phyloP scores from a whole-genome alignment of 2,113 vertebrate genomes.

The Picathartes gymnocephalus region DNA sequence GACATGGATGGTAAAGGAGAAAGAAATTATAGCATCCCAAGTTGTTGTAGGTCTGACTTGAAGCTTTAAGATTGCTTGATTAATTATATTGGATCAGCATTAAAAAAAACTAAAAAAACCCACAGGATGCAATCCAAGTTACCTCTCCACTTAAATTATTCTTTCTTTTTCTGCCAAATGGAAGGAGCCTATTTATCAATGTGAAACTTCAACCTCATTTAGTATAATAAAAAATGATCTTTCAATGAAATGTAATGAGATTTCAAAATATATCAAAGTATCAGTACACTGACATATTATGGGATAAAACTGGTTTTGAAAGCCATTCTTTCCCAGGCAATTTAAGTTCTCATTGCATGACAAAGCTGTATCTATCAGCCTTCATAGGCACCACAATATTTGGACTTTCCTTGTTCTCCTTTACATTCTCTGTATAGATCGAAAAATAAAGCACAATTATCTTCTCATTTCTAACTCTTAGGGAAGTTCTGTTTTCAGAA shows the following conservation, averaged over 20 bases:
- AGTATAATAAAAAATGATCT: background rate
- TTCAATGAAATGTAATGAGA: background rate
- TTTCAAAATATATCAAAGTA: background rate
- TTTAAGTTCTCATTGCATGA: background rate
- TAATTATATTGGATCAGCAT: background rate
- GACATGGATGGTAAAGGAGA: background rate
- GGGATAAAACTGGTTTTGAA: background rate
- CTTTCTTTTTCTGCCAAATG: background rate
- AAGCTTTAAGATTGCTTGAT: background rate
- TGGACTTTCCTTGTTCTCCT: background rate
- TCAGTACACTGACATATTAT: background rate
- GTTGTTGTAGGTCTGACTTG: background rate
- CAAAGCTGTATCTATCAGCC: background rate
- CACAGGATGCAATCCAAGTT: background rate
- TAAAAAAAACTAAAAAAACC: background rate
- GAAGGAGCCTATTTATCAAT: slow-evolving; percentile 1
- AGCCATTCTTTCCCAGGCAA: background rate
- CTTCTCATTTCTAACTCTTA: background rate
- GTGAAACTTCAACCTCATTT: background rate
- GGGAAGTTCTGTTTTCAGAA: background rate
- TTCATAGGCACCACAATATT: background rate
- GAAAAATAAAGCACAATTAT: background rate
- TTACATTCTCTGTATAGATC: rapidly evolving
- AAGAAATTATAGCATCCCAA: background rate
- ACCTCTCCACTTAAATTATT: background rate